Conservation (phyloP, 2,888 invertebrate genomes). For the Camptogramma bilineatum region DNA sequence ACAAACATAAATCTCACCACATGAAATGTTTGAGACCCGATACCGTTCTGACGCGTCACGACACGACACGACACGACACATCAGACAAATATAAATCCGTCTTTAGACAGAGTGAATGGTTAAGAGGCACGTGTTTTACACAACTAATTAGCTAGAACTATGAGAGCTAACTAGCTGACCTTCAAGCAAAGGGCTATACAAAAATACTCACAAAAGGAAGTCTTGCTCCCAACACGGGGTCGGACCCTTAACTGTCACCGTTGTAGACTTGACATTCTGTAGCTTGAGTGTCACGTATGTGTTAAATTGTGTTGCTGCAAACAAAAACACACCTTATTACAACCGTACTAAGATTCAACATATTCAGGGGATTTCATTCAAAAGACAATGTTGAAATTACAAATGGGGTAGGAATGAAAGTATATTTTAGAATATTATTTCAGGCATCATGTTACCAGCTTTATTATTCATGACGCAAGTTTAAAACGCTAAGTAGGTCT, state of each 20-base stretch:
- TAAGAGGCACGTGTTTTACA: not conserved
- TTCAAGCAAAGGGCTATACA: conserved; percentile 43
- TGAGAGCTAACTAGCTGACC: conserved; percentile 17
- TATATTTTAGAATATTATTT: conserved; percentile 29
- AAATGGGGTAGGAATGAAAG: conserved; percentile 33
- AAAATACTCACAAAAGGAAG: conserved; percentile 97
- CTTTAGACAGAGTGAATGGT: not conserved
- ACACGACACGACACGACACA: too few relatives aligned
- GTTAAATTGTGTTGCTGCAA: conserved; percentile 95
- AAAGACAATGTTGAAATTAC: conserved; percentile 12
- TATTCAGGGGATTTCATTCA: conserved; percentile 8
- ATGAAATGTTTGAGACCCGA: too few relatives aligned
- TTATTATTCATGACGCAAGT: conserved; percentile 35
- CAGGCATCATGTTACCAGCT: conserved; percentile 32
- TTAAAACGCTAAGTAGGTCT: conserved; percentile 26
- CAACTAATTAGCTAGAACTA: conserved; percentile 13
- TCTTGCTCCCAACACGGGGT: conserved; percentile 99
- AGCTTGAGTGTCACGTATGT: conserved; percentile 98
- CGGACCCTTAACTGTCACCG: conserved; percentile 97
- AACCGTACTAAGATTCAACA: conserved; percentile 15
- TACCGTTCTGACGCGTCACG: too few relatives aligned
- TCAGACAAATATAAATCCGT: too few relatives aligned
- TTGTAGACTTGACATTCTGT: conserved; percentile 99
- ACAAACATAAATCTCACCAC: too few relatives aligned
- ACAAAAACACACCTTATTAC: conserved; percentile 46